Conservation (phyloP, 2,113 vertebrate species). For the Forbesichthys agassizii region DNA sequence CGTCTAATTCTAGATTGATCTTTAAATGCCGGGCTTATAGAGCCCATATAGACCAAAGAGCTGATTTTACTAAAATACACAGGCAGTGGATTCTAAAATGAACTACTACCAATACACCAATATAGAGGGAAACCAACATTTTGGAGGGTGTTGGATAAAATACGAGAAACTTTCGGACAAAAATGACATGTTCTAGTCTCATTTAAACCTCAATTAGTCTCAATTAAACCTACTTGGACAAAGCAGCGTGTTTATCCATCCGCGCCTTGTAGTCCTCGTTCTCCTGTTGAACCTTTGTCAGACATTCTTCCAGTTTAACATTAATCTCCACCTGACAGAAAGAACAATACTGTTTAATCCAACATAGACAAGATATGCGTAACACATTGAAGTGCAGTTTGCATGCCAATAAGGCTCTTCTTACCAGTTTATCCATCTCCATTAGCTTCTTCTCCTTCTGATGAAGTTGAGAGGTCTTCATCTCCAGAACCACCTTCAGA, state of each 20-base stretch:
- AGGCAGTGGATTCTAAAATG: too few species aligned
- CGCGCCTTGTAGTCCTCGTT: constrained; percentile 92
- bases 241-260: constrained; percentile 92
- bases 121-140: too few species aligned
- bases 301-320: constrained; percentile 82
- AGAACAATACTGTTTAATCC: not conserved
- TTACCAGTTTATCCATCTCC: constrained; percentile 93
- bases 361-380: not conserved
- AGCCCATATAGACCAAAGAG: too few species aligned
- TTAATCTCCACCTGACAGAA: constrained; percentile 84
- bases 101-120: too few species aligned
- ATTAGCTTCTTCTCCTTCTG: constrained; percentile 91
- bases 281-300: constrained; percentile 90
- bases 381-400: not conserved
- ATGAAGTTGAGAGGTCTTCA: constrained; percentile 92
- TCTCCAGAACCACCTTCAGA: constrained; percentile 93
- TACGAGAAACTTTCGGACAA: not conserved
- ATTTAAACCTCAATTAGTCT: too few species aligned
- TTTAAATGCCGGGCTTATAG: too few species aligned
- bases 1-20: too few species aligned
- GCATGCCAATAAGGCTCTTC: constrained; percentile 39
- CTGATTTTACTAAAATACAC: too few species aligned
- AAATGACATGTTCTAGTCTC: not conserved
- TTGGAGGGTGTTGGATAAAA: too few species aligned
- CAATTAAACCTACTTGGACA: constrained; percentile 82